phyloP scores from a whole-genome alignment of 53 echinoderm and acorn worm genomes.

The Paelopatides confundens region DNA sequence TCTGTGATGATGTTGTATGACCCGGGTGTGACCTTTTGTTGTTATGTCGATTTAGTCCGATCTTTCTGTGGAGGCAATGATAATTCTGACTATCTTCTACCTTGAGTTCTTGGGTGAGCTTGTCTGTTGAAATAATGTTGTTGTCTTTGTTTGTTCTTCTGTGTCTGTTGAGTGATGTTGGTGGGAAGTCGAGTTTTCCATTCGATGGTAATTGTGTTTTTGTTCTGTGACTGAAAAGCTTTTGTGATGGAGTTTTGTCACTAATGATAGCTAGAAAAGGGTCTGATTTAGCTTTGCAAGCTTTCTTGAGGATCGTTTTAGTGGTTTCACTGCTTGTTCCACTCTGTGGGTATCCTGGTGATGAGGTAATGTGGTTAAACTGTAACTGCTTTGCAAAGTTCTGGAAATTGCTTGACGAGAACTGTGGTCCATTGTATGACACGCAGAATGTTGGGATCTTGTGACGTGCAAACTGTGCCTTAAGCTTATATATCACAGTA shows the following conservation, averaged over 20 bases:
- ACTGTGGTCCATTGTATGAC: constrained; percentile 70
- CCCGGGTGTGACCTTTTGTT: constrained; percentile 32
- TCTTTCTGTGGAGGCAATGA: constrained; percentile 25
- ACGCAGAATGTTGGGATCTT: constrained; percentile 55
- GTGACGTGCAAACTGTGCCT: constrained; percentile 66
- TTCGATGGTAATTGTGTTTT: not conserved
- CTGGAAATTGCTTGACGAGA: constrained; percentile 47
- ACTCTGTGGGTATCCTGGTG: constrained; percentile 62
- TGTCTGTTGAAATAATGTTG: constrained; percentile 46
- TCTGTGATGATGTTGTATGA: constrained; percentile 60
- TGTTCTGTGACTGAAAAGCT: too few relatives aligned
- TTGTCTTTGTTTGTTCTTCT: constrained; percentile 42
- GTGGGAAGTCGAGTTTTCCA: too few relatives aligned
- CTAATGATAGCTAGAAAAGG: constrained; percentile 64
- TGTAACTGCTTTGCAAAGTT: constrained; percentile 51
- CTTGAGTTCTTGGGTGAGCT: constrained; percentile 51
- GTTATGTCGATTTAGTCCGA: constrained; percentile 37
- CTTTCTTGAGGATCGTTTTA: not conserved
- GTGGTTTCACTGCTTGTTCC: constrained; percentile 6
- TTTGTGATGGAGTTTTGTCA: not conserved
- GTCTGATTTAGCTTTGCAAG: constrained; percentile 1
- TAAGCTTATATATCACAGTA: constrained; percentile 58
- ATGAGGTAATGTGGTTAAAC: constrained; percentile 61
- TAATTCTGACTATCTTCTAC: constrained; percentile 57
- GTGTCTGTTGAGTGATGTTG: constrained; percentile 21